phyloP scores from a whole-genome alignment of 2,888 invertebrate genomes.

The Lacanobia oleracea region DNA sequence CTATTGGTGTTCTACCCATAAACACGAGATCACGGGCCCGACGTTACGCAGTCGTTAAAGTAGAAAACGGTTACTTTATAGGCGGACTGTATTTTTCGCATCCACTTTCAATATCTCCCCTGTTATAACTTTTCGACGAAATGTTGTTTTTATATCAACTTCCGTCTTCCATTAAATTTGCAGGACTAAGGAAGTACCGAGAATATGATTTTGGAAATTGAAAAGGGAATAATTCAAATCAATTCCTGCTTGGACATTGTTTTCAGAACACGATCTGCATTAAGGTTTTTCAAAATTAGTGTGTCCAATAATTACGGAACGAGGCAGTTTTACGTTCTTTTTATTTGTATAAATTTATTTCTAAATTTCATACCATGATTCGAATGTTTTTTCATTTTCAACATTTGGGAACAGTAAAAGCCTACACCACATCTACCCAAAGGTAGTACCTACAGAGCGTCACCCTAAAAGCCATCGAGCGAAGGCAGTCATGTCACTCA shows the following conservation, averaged over 20 bases:
- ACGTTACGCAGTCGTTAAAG: constrained; percentile 56
- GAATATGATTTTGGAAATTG: constrained; percentile 10
- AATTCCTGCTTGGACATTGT: background rate
- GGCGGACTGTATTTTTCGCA: constrained; percentile 37
- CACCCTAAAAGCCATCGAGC: constrained; percentile 73
- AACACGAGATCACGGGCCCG: constrained; percentile 64
- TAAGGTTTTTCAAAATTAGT: background rate
- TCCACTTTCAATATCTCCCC: constrained; percentile 39
- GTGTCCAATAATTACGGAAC: background rate
- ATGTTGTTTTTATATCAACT: constrained; percentile 33
- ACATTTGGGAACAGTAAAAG: constrained; percentile 33
- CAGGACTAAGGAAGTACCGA: constrained; percentile 1
- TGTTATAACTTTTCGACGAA: constrained; percentile 26
- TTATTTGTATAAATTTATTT: background rate
- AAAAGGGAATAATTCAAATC: background rate
- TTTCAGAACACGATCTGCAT: background rate
- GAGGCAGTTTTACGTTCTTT: background rate
- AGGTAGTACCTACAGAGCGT: constrained; percentile 37
- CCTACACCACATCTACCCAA: constrained; percentile 37
- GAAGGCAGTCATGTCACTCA: constrained; percentile 75
- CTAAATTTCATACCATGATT: background rate
- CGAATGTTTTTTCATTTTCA: background rate
- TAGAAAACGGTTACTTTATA: constrained; percentile 50
- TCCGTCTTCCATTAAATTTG: constrained; percentile 16
- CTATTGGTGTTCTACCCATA: constrained; percentile 68